Evolutionary conservation across 2,888 invertebrate species (phyloP).

Genomic region (Hipparchia sbordonii): DNA sequence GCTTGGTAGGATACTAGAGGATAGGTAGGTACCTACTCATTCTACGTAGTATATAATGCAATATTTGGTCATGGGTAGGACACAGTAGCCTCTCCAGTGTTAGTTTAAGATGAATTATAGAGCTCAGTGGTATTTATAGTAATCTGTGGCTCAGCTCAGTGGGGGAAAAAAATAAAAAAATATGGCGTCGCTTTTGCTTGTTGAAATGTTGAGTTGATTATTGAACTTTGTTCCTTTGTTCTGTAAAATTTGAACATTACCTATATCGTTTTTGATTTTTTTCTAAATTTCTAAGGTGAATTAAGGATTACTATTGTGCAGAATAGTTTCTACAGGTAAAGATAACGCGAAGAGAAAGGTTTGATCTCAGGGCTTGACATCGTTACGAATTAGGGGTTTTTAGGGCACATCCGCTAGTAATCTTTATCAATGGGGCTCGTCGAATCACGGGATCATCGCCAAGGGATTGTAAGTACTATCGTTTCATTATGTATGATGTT

Average conservation of each 20-base stretch:
- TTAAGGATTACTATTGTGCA: slow-evolving; percentile 10
- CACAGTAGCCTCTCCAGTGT: no score
- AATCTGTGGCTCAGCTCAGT: no score
- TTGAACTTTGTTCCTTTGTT: neutral
- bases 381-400: slow-evolving; percentile 31
- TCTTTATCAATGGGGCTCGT: slow-evolving; percentile 29
- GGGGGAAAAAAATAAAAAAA: no score
- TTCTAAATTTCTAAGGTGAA: neutral
- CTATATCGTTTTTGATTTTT: neutral
- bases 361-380: slow-evolving; percentile 47
- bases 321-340: slow-evolving; percentile 59
- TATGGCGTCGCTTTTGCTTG: neutral
- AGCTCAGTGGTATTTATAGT: no score
- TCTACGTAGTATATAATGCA: no score
- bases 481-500: slow-evolving; percentile 70
- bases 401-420: slow-evolving; percentile 3
- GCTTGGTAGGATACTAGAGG: no score
- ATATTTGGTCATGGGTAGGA: no score
- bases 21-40: no score
- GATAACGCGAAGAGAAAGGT: slow-evolving; percentile 57
- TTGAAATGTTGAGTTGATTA: neutral
- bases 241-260: neutral
- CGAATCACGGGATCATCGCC: slow-evolving; percentile 43
- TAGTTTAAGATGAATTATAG: no score
- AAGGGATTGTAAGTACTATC: slow-evolving; percentile 59